Evolutionary conservation across 1,140 invertebrate species (phyloP).

Genomic region (Tetraneura akinire): DNA sequence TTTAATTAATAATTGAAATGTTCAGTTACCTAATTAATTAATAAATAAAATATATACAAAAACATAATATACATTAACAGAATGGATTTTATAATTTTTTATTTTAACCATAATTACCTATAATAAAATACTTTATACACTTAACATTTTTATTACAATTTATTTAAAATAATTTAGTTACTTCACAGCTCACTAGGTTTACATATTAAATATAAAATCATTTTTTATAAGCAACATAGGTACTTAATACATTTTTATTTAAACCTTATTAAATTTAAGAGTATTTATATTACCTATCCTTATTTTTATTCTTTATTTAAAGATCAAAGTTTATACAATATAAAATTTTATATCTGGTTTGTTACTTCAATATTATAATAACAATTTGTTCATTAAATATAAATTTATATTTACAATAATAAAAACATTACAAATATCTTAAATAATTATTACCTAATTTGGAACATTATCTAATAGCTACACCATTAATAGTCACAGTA

Average conservation of each 20-base stretch:
- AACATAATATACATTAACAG: too few species aligned
- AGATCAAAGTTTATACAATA: background rate
- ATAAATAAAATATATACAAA: too few species aligned
- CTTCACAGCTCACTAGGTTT: constrained; percentile 33
- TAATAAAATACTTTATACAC: background rate
- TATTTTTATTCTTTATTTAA: too few species aligned
- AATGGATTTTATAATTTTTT: too few species aligned
- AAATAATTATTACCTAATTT: constrained; percentile 13
- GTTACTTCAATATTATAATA: background rate
- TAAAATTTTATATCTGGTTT: background rate
- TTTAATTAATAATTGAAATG: too few species aligned
- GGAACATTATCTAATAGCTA: constrained; percentile 66
- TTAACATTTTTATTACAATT: constrained; percentile 12
- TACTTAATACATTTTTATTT: background rate
- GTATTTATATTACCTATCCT: background rate
- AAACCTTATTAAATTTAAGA: too few species aligned
- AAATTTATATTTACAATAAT: constrained; percentile 41
- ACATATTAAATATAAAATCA: constrained; percentile 26
- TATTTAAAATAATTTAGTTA: constrained; percentile 10
- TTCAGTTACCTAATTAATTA: too few species aligned
- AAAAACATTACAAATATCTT: constrained; percentile 9
- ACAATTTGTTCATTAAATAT: constrained; percentile 32
- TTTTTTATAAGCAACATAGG: constrained; percentile 4
- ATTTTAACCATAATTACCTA: too few species aligned
- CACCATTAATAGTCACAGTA: constrained; percentile 71